These are phyloP conservation scores for Agrypnus murinus DNA, from an alignment of 2,888 invertebrate species.

Conservation along the genomic window DNA sequence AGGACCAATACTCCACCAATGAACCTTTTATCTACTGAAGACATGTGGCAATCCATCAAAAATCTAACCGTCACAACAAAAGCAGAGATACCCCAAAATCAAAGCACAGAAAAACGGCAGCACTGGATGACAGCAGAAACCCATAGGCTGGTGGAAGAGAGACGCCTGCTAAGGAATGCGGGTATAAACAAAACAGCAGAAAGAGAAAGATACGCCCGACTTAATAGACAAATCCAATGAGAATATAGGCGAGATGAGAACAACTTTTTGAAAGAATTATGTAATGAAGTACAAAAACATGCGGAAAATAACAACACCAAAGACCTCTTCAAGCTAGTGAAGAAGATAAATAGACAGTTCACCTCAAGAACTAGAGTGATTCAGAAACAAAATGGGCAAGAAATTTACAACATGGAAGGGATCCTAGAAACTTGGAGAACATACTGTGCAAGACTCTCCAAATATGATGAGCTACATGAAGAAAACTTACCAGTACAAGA, in stretches of 20 bases:
- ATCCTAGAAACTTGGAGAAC: not conserved
- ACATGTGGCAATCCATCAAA: not conserved
- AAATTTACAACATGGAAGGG: slow-evolving; percentile 1
- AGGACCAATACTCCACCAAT: not conserved
- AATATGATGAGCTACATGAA: not conserved
- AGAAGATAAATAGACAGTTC: slow-evolving; percentile 1
- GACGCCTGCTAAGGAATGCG: not conserved
- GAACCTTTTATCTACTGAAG: not conserved
- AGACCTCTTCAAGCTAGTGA: slow-evolving; percentile 9
- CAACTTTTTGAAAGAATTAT: not conserved
- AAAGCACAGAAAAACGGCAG: not conserved
- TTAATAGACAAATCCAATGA: not conserved
- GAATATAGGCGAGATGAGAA: slow-evolving; percentile 3
- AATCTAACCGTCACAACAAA: slow-evolving; percentile 1
- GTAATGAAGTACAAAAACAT: slow-evolving; percentile 15
- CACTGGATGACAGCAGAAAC: slow-evolving; percentile 19
- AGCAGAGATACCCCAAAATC: not conserved
- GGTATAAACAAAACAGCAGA: not conserved
- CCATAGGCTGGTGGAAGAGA: not conserved
- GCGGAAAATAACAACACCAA: too few relatives aligned
- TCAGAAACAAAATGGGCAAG: too few relatives aligned
- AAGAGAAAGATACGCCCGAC: not conserved
- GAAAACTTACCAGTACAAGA: not conserved
- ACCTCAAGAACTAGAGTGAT: slow-evolving; percentile 4
- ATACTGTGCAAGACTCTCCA: not conserved